Evolutionary conservation across 2,113 vertebrate species (phyloP).

Genomic region (Bubo scandiacus): DNA sequence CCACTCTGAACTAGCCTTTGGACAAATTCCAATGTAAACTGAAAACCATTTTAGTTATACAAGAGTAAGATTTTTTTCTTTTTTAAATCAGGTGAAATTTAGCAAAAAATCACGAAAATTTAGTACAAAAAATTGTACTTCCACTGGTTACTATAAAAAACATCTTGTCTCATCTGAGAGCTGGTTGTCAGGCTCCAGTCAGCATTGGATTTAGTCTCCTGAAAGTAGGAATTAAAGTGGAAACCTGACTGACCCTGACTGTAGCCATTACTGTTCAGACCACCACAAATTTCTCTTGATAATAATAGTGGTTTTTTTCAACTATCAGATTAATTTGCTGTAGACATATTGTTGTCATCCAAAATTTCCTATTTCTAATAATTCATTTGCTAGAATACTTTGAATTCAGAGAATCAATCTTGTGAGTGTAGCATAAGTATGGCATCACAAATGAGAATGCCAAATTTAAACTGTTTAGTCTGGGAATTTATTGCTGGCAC

Average conservation of each 20-base stretch:
- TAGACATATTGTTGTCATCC: conserved; percentile 38
- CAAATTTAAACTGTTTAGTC: conserved; percentile 73
- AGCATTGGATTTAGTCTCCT: not conserved
- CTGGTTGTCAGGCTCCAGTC: not conserved
- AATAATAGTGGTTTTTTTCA: not conserved
- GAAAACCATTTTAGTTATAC: not conserved
- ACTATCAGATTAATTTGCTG: not conserved
- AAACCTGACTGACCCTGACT: conserved; percentile 24
- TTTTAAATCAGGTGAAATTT: not conserved
- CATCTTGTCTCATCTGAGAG: not conserved
- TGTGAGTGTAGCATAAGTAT: conserved; percentile 35
- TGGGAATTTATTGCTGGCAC: conserved; percentile 71
- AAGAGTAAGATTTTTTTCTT: not conserved
- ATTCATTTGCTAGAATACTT: conserved; percentile 58
- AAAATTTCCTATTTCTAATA: conserved; percentile 55
- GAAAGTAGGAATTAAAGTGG: not conserved
- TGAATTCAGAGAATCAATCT: conserved; percentile 57
- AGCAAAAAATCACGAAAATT: not conserved
- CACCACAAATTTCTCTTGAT: not conserved
- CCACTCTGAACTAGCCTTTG: not conserved
- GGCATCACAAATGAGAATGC: conserved; percentile 63
- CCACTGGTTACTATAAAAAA: not conserved
- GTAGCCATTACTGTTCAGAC: not conserved
- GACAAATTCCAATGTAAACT: conserved; percentile 3
- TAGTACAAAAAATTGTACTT: not conserved